Evolutionary conservation across 2,888 invertebrate genomes (phyloP).

Genomic region (Sylvicola fuscatus): DNA sequence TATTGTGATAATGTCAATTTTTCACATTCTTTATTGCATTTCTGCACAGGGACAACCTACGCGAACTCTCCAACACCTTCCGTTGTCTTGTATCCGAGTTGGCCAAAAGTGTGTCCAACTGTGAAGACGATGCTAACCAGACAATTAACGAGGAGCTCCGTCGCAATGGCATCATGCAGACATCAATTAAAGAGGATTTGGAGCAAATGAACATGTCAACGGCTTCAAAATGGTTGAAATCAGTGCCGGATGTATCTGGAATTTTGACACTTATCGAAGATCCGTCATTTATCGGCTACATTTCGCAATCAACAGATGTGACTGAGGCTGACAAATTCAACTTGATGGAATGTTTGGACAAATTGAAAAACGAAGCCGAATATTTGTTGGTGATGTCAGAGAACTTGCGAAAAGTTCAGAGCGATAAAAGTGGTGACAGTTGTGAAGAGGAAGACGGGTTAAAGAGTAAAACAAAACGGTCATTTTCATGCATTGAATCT

Average conservation of each 20-base stretch:
- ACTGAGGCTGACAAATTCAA: conserved; percentile 39
- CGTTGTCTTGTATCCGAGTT: conserved; percentile 45
- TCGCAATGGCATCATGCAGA: conserved; percentile 5
- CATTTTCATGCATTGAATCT: conserved; percentile 18
- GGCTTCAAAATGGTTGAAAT: conserved; percentile 12
- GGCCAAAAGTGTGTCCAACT: conserved; percentile 49
- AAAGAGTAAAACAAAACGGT: conserved; percentile 13
- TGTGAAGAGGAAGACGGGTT: conserved; percentile 14
- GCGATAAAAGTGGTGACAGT: conserved; percentile 11
- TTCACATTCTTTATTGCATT: neutral
- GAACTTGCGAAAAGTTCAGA: conserved; percentile 12
- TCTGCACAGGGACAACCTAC: conserved; percentile 40
- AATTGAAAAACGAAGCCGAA: conserved; percentile 47
- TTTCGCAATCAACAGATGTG: conserved; percentile 29
- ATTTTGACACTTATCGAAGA: conserved; percentile 39
- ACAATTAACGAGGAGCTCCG: conserved; percentile 39
- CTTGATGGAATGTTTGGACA: conserved; percentile 42
- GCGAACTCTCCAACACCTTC: conserved; percentile 40
- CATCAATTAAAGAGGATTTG: neutral
- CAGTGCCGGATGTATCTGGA: conserved; percentile 45
- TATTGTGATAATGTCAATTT: neutral
- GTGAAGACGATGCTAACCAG: conserved; percentile 60
- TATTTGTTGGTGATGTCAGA: conserved; percentile 41
- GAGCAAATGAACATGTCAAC: conserved; percentile 3
- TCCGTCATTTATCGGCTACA: conserved; percentile 32